A percentile compares a stretch with the other conserved stretches of the same genome.
Evolutionary conservation across 2,797 vertebrate genomes (phyloP).

Genomic region (Triplophysa bombifrons): DNA sequence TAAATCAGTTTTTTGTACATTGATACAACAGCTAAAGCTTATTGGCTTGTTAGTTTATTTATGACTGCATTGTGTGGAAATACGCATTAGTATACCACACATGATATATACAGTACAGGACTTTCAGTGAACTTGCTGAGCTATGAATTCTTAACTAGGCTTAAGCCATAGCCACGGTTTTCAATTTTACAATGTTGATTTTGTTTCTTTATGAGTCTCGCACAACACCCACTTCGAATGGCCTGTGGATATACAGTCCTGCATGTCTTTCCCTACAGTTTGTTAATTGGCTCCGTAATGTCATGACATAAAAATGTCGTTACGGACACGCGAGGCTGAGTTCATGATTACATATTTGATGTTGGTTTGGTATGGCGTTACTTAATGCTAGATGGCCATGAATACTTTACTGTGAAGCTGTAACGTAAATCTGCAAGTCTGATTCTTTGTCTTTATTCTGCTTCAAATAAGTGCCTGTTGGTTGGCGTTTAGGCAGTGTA

Average conservation of each 20-base stretch:
- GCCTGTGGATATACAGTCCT: not conserved
- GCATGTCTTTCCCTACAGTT: not conserved
- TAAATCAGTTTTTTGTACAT: not conserved
- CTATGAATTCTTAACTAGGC: not conserved
- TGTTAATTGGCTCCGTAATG: not conserved
- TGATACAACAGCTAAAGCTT: not conserved
- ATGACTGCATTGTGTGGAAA: not conserved
- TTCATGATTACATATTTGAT: constrained; percentile 18
- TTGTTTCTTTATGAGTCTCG: not conserved
- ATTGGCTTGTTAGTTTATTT: not conserved
- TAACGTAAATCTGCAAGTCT: constrained; percentile 10
- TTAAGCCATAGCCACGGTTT: not conserved
- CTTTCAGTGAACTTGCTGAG: constrained; percentile 25
- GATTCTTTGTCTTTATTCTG: constrained; percentile 7
- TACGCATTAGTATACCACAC: constrained; percentile 1
- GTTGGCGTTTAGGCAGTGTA: constrained; percentile 22
- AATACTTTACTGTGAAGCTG: constrained; percentile 13
- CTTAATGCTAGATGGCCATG: not conserved
- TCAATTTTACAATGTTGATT: not conserved
- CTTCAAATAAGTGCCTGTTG: constrained; percentile 22
- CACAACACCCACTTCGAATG: not conserved
- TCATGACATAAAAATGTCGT: not conserved
- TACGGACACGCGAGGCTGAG: not conserved
- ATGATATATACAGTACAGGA: constrained; percentile 24
- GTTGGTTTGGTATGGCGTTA: not conserved